phyloP scores from a whole-genome alignment of 2,888 invertebrate genomes.

The Hydriomena furcata region DNA sequence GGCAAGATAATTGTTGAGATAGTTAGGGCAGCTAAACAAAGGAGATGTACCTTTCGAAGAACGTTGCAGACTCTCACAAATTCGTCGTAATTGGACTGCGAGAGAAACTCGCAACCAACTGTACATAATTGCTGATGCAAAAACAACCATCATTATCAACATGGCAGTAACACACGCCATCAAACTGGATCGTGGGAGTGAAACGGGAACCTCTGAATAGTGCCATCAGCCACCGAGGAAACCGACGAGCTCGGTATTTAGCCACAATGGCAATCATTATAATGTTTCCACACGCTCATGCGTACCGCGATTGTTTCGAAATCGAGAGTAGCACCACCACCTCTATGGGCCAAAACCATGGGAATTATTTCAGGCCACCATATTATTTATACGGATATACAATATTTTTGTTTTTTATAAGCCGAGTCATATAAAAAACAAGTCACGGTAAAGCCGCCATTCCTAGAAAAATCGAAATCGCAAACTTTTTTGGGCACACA shows the following conservation, averaged over 20 bases:
- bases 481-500: not conserved
- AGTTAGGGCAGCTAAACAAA: conserved; percentile 70
- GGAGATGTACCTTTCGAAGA: conserved; percentile 62
- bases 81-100: conserved; percentile 71
- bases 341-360: conserved; percentile 43
- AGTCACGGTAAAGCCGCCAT: too few relatives aligned
- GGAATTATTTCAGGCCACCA: conserved; percentile 33
- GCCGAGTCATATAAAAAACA: too few relatives aligned
- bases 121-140: conserved; percentile 80
- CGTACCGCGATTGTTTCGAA: conserved; percentile 76
- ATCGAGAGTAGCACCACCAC: conserved; percentile 63
- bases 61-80: conserved; percentile 66
- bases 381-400: conserved; percentile 6
- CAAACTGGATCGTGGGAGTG: conserved; percentile 80
- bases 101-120: conserved; percentile 70
- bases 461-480: conserved; percentile 1
- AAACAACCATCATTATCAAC: conserved; percentile 75
- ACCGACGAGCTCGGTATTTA: conserved; percentile 63
- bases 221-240: conserved; percentile 66
- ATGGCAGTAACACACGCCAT: conserved; percentile 71
- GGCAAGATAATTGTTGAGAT: conserved; percentile 58
- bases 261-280: conserved; percentile 72
- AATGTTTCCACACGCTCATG: conserved; percentile 72
- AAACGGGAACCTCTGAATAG: conserved; percentile 74
- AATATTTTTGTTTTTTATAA: not conserved